Conservation (phyloP, 2,888 invertebrate species). For the Drosophila birchii region DNA sequence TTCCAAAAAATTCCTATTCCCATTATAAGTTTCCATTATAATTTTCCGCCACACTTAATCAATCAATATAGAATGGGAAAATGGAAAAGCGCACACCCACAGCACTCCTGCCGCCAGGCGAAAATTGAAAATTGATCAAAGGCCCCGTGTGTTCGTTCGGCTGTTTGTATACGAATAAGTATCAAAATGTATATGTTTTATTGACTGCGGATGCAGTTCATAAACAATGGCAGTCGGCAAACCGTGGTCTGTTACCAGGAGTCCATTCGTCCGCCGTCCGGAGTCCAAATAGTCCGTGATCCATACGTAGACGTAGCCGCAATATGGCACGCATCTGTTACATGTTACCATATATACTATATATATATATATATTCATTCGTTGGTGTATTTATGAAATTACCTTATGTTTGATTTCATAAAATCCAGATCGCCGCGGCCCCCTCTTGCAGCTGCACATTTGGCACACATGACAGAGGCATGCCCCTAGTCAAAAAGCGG, state of each 20-base stretch:
- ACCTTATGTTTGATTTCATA: too few species aligned
- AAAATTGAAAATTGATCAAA: slow-evolving; percentile 60
- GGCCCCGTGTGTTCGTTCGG: slow-evolving; percentile 29
- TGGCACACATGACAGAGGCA: slow-evolving; percentile 78
- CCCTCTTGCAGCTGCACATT: slow-evolving; percentile 63
- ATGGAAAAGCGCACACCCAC: background rate
- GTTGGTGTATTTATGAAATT: slow-evolving; percentile 74
- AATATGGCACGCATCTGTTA: slow-evolving; percentile 82
- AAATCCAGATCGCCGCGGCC: slow-evolving; percentile 13
- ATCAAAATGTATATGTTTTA: slow-evolving; percentile 78
- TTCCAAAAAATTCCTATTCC: background rate
- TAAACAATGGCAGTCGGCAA: slow-evolving; percentile 68
- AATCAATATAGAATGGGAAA: slow-evolving; percentile 9
- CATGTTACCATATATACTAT: slow-evolving; percentile 72
- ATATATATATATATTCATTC: slow-evolving; percentile 26
- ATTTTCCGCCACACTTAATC: slow-evolving; percentile 27
- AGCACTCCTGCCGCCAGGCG: background rate
- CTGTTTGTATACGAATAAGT: slow-evolving; percentile 53
- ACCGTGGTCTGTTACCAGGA: slow-evolving; percentile 18
- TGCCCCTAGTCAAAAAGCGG: slow-evolving; percentile 53
- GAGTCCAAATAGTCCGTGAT: slow-evolving; percentile 39
- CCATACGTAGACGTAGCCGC: slow-evolving; percentile 51
- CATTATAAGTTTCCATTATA: background rate
- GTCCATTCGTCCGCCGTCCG: slow-evolving; percentile 26
- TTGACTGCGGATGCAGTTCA: slow-evolving; percentile 81